These are phyloP conservation scores for Eulemur rufifrons DNA, from an alignment of 2,113 vertebrate genomes.

Conservation along the genomic window DNA sequence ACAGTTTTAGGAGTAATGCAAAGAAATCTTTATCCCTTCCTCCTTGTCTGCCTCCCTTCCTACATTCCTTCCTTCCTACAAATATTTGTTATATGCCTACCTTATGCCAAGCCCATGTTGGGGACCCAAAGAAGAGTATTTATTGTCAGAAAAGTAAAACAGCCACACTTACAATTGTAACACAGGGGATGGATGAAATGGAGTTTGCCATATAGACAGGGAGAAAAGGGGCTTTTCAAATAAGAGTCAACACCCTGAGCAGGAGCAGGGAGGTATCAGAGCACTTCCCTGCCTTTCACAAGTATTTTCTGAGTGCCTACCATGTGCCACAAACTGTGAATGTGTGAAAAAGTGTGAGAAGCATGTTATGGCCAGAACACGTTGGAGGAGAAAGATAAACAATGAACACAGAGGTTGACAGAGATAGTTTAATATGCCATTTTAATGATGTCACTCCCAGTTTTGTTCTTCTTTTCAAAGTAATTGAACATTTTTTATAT, in stretches of 20 bases:
- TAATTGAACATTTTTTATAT: not conserved
- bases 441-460: not conserved
- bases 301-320: not conserved
- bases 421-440: not conserved
- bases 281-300: not conserved
- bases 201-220: not conserved
- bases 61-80: not conserved
- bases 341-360: not conserved
- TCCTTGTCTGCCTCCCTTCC: not conserved
- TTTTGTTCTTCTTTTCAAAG: conserved; percentile 6
- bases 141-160: not conserved
- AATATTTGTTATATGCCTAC: not conserved
- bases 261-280: not conserved
- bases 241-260: not conserved
- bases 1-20: not conserved
- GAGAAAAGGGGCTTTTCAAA: not conserved
- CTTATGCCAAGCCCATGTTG: not conserved
- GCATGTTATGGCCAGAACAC: not conserved
- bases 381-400: not conserved
- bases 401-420: not conserved
- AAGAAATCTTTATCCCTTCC: not conserved
- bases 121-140: not conserved
- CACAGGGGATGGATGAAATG: not conserved
- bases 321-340: not conserved
- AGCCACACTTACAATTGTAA: not conserved